Percentiles rank a stretch among this genome's conserved stretches.
These are phyloP conservation scores for Acholoe squamosa DNA, from an alignment of 2,888 invertebrate species.

Conservation along the genomic window DNA sequence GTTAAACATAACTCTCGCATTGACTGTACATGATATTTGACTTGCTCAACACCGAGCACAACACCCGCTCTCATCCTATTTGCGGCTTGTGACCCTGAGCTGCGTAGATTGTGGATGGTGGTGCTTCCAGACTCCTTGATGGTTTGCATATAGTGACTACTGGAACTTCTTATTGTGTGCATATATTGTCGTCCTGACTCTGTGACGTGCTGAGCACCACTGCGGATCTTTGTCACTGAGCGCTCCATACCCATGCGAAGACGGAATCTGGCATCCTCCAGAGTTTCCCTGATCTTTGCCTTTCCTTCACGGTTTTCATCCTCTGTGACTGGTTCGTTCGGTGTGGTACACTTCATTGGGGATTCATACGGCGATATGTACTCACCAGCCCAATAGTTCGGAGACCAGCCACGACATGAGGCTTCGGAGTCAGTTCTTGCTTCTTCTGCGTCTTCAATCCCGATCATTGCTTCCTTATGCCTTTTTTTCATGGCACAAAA, in stretches of 20 bases:
- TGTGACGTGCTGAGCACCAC: slow-evolving; percentile 73
- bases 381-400: not conserved
- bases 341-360: slow-evolving; percentile 71
- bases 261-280: slow-evolving; percentile 77
- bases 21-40: slow-evolving; percentile 80
- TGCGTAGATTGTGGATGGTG: slow-evolving; percentile 68
- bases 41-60: slow-evolving; percentile 78
- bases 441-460: not conserved
- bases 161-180: slow-evolving; percentile 77
- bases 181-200: slow-evolving; percentile 71
- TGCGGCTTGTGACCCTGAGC: slow-evolving; percentile 75
- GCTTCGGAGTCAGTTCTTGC: not conserved
- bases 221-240: slow-evolving; percentile 74
- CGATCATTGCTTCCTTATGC: not conserved
- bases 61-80: slow-evolving; percentile 77
- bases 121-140: slow-evolving; percentile 75
- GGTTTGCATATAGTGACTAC: slow-evolving; percentile 76
- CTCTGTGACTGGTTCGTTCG: slow-evolving; percentile 37
- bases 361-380: slow-evolving; percentile 65
- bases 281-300: slow-evolving; percentile 74
- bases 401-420: not conserved
- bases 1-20: slow-evolving; percentile 81
- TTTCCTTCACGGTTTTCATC: slow-evolving; percentile 6
- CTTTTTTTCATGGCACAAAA: not conserved
- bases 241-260: slow-evolving; percentile 76